Percentiles rank a stretch among this genome's conserved stretches.
phyloP scores from a whole-genome alignment of 2,113 vertebrate species.

The Pholis gunnellus region DNA sequence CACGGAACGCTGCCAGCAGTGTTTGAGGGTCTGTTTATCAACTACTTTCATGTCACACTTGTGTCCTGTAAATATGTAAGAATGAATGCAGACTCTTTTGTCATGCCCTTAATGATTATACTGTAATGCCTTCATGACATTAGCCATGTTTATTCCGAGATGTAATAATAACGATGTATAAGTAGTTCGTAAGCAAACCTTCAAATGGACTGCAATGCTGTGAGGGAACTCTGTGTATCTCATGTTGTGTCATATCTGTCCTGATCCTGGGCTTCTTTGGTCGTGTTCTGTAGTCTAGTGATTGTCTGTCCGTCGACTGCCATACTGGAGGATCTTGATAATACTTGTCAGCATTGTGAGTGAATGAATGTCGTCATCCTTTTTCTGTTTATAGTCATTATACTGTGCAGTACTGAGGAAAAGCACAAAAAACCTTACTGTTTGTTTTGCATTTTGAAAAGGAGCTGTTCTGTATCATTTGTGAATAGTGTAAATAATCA shows the following conservation, averaged over 20 bases:
- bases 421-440: conserved; percentile 70
- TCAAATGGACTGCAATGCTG: conserved; percentile 56
- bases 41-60: conserved; percentile 38
- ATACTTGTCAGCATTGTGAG: conserved; percentile 51
- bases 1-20: conserved; percentile 31
- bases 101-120: conserved; percentile 50
- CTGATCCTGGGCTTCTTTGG: conserved; percentile 14
- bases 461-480: conserved; percentile 72
- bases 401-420: conserved; percentile 74
- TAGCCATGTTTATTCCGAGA: conserved; percentile 41
- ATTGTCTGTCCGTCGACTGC: conserved; percentile 65
- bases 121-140: conserved; percentile 55
- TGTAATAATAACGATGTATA: conserved; percentile 41
- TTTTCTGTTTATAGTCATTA: conserved; percentile 52
- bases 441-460: conserved; percentile 56
- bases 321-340: conserved; percentile 69
- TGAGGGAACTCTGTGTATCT: conserved; percentile 53
- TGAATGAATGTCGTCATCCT: conserved; percentile 63
- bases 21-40: conserved; percentile 63
- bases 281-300: conserved; percentile 49
- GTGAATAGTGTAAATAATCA: conserved; percentile 83
- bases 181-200: conserved; percentile 69
- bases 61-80: conserved; percentile 70
- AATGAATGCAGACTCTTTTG: conserved; percentile 43
- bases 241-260: conserved; percentile 27